Percentiles rank a stretch among this genome's conserved stretches.
Conservation (phyloP, 2,113 vertebrate genomes). For the Semicossyphus pulcher region DNA sequence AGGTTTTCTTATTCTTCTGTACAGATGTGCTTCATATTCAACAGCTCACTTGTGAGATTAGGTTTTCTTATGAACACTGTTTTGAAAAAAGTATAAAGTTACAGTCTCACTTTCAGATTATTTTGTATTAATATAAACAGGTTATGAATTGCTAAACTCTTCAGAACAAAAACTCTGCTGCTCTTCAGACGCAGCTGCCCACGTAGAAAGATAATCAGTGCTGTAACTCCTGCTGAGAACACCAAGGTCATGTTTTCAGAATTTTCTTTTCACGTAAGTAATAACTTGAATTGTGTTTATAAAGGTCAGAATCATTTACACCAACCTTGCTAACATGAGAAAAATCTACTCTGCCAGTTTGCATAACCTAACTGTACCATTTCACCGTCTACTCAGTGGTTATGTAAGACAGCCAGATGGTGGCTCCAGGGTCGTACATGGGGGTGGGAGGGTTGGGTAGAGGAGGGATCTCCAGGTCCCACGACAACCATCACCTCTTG, state of each 20-base stretch:
- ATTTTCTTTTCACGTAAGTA: neutral
- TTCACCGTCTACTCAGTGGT: constrained; percentile 15
- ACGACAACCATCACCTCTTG: constrained; percentile 23
- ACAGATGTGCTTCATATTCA: too few species aligned
- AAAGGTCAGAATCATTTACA: constrained; percentile 9
- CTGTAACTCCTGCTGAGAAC: neutral
- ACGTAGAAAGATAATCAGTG: neutral
- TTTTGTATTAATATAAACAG: too few species aligned
- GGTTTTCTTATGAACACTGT: too few species aligned
- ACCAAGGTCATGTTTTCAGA: neutral
- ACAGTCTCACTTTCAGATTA: neutral
- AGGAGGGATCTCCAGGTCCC: constrained; percentile 9
- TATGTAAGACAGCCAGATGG: constrained; percentile 70
- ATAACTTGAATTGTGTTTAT: neutral
- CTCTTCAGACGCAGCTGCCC: neutral
- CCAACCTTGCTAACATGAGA: neutral
- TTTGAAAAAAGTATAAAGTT: neutral
- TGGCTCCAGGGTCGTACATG: constrained; percentile 20
- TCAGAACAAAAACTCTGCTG: neutral
- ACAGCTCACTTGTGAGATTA: too few species aligned
- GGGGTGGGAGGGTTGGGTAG: neutral
- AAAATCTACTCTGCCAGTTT: constrained; percentile 6
- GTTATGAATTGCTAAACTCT: too few species aligned
- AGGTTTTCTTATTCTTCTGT: too few species aligned
- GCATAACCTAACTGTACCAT: neutral